A percentile compares a stretch with the other conserved stretches of the same genome.
Evolutionary conservation across 2,888 invertebrate species (phyloP).

Genomic region (Himalopsyche japonica): DNA sequence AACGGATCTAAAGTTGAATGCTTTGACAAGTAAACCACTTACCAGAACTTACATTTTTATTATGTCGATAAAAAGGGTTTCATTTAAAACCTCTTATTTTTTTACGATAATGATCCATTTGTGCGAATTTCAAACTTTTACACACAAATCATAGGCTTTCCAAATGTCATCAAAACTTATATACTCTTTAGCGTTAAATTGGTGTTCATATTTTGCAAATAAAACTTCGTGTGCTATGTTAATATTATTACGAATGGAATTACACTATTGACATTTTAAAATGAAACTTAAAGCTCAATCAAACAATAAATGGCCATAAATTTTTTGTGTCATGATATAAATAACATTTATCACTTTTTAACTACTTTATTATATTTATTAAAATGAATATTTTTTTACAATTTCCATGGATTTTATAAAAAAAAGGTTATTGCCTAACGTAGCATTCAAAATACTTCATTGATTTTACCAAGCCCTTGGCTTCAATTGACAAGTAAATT

Average conservation of each 20-base stretch:
- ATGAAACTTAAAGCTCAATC: too few species aligned
- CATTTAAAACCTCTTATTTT: slow-evolving; percentile 15
- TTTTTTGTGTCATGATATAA: too few species aligned
- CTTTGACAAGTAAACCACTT: background rate
- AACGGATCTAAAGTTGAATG: background rate
- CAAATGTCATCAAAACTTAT: slow-evolving; percentile 12
- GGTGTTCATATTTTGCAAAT: background rate
- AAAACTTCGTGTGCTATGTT: background rate
- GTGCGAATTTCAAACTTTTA: slow-evolving; percentile 3
- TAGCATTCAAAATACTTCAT: too few species aligned
- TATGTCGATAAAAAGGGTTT: slow-evolving; percentile 7
- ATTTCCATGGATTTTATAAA: too few species aligned
- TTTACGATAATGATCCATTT: slow-evolving; percentile 18
- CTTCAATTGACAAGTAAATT: too few species aligned
- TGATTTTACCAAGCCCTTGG: too few species aligned
- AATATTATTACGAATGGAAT: background rate
- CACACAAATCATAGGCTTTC: slow-evolving; percentile 7
- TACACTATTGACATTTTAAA: background rate
- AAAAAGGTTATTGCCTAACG: too few species aligned
- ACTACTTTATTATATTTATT: too few species aligned
- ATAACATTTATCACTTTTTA: too few species aligned
- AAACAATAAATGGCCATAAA: too few species aligned
- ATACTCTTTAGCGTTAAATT: background rate
- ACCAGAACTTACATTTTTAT: background rate
- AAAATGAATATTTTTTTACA: too few species aligned